Conservation (phyloP, 2,113 vertebrate species). For the Cranoglanis bouderius region DNA sequence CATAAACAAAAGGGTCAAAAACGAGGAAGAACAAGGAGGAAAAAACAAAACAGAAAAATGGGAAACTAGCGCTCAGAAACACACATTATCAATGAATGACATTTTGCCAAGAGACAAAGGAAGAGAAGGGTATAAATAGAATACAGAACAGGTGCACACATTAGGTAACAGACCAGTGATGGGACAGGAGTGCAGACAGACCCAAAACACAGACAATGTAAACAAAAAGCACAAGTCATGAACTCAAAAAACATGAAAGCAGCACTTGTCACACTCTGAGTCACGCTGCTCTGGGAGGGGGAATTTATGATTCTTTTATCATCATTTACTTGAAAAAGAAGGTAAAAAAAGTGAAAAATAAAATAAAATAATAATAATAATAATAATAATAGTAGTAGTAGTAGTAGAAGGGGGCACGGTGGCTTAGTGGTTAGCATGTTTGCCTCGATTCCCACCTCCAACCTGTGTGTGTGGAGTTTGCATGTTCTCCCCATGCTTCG, state of each 20-base stretch:
- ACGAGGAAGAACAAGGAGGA: not conserved
- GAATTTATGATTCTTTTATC: not conserved
- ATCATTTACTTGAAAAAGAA: not conserved
- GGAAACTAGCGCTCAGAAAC: not conserved
- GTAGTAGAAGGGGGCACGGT: too few relatives aligned
- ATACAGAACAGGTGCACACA: not conserved
- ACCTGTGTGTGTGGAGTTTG: too few relatives aligned
- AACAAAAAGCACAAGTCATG: not conserved
- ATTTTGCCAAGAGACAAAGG: not conserved
- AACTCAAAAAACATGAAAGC: not conserved
- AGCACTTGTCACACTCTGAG: not conserved
- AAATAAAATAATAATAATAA: too few relatives aligned
- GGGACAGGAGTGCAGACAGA: not conserved
- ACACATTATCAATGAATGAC: not conserved
- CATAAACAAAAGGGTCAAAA: not conserved
- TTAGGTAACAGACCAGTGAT: not conserved
- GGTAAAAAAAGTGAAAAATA: too few relatives aligned
- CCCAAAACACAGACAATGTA: not conserved
- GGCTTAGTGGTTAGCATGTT: too few relatives aligned
- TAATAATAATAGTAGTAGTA: too few relatives aligned
- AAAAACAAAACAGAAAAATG: not conserved
- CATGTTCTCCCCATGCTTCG: too few relatives aligned
- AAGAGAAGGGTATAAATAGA: not conserved
- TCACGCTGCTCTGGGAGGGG: not conserved
- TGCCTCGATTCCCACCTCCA: too few relatives aligned